Percentiles rank a stretch among this genome's conserved stretches.
phyloP scores from a whole-genome alignment of 1,140 invertebrate genomes.

The Bombus haemorrhoidalis region DNA sequence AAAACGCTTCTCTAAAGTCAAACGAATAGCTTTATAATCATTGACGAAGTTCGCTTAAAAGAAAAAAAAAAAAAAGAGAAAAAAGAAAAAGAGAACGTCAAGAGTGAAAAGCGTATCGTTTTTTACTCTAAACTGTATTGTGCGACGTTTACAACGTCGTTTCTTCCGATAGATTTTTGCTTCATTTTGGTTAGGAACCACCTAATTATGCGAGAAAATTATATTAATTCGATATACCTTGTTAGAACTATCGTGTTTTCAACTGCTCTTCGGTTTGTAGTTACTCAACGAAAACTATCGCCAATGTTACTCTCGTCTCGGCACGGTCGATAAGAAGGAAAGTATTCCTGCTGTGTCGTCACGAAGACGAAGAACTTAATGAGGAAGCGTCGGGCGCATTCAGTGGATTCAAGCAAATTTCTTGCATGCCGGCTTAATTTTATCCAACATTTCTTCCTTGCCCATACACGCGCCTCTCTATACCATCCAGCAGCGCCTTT shows the following conservation, averaged over 20 bases:
- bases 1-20: slow-evolving; percentile 9
- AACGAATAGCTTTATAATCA: slow-evolving; percentile 2
- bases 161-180: not conserved
- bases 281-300: slow-evolving; percentile 14
- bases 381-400: slow-evolving; percentile 47
- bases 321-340: not conserved
- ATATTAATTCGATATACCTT: not conserved
- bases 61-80: not conserved
- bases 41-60: not conserved
- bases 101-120: not conserved
- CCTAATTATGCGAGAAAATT: not conserved
- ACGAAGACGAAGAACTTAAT: slow-evolving; percentile 50
- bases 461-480: not conserved
- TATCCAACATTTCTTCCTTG: slow-evolving; percentile 40
- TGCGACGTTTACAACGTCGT: not conserved
- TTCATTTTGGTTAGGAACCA: not conserved
- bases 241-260: not conserved
- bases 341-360: slow-evolving; percentile 11
- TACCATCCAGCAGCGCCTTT: not conserved
- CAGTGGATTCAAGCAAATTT: slow-evolving; percentile 43
- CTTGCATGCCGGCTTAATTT: slow-evolving; percentile 36
- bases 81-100: not conserved
- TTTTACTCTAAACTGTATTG: not conserved
- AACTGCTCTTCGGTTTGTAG: no score
- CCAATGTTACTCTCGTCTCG: not conserved